Conservation (phyloP, 2,888 invertebrate species). For the Lepidocyrtinus sp. region DNA sequence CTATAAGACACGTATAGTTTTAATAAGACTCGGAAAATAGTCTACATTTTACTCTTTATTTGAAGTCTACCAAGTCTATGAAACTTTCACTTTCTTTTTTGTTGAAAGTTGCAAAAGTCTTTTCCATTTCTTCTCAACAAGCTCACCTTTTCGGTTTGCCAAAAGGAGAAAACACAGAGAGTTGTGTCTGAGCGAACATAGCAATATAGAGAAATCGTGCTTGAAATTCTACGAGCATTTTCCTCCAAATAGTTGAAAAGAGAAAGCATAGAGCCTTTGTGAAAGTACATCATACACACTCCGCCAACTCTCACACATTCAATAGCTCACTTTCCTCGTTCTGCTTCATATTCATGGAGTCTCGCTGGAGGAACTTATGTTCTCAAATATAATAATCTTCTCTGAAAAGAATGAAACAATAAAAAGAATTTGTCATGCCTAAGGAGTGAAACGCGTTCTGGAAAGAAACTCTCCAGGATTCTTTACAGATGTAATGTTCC, state of each 20-base stretch:
- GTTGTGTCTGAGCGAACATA: background rate
- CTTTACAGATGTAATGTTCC: too few species aligned
- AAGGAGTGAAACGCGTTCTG: background rate
- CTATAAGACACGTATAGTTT: too few species aligned
- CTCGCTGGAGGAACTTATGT: background rate
- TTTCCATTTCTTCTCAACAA: slow-evolving; percentile 13
- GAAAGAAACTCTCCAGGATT: too few species aligned
- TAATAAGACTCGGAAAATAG: background rate
- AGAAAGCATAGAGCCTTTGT: background rate
- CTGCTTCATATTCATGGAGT: slow-evolving; percentile 6
- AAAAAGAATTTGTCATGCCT: background rate
- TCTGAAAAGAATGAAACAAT: background rate
- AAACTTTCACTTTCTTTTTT: background rate
- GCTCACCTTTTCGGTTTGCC: background rate
- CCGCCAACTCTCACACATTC: background rate
- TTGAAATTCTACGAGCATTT: slow-evolving; percentile 7
- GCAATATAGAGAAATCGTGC: slow-evolving; percentile 7
- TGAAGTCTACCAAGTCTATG: background rate
- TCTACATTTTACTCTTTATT: background rate
- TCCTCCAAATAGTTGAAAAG: background rate
- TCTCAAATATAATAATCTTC: slow-evolving; percentile 9
- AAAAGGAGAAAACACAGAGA: background rate
- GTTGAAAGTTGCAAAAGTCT: slow-evolving; percentile 7
- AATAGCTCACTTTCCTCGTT: background rate
- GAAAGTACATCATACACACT: background rate